A percentile compares a stretch with the other conserved stretches of the same genome.
Conservation (phyloP, 1,140 invertebrate genomes). For the Aphaenogaster rudis region DNA sequence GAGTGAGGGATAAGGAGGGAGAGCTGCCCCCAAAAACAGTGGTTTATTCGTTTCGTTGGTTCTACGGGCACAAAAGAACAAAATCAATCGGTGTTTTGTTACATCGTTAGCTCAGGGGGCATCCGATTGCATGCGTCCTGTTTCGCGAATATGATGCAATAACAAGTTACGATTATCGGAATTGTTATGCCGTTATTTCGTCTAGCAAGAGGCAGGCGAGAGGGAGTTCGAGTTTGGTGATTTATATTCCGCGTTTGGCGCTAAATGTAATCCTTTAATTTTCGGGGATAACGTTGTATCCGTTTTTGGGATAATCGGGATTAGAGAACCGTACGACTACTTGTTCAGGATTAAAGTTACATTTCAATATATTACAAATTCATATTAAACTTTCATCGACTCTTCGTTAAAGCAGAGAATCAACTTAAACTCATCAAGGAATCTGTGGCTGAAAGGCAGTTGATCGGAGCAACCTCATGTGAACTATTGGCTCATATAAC, state of each 20-base stretch:
- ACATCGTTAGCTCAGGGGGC: constrained; percentile 2
- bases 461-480: not conserved
- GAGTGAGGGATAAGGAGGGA: not conserved
- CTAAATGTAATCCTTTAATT: not conserved
- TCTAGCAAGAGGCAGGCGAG: not conserved
- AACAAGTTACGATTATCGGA: not conserved
- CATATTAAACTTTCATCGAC: not conserved
- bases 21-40: constrained; percentile 14
- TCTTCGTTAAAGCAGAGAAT: not conserved
- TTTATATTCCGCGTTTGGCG: not conserved
- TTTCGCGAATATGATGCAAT: constrained; percentile 7
- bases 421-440: constrained; percentile 1
- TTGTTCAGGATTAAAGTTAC: not conserved
- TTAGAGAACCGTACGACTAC: not conserved
- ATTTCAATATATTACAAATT: not conserved
- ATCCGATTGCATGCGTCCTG: not conserved
- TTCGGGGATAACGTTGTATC: not conserved
- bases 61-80: not conserved
- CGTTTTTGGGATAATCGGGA: not conserved
- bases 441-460: not conserved
- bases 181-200: not conserved
- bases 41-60: constrained; percentile 28
- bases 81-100: constrained; percentile 31
- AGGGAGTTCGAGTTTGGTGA: not conserved
- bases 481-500: constrained; percentile 9